Evolutionary conservation across 2,113 vertebrate genomes (phyloP).

Genomic region (Eulacestoma nigropectus): DNA sequence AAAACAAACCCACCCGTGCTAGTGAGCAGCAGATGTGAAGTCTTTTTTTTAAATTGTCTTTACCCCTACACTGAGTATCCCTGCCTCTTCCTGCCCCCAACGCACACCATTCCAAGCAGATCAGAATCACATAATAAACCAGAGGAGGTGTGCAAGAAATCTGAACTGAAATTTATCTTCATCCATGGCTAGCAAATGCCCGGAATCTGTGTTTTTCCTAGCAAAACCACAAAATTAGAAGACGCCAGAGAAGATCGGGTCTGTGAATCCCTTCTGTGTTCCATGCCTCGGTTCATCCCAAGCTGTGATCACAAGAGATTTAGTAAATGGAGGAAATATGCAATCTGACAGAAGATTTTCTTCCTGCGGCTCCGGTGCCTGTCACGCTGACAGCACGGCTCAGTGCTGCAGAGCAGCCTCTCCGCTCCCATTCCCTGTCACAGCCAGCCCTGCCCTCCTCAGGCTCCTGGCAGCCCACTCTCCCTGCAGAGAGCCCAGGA

Average conservation of each 20-base stretch:
- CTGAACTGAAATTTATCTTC: neutral
- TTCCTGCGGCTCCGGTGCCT: neutral
- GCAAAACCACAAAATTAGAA: neutral
- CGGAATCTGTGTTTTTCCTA: neutral
- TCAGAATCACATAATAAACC: neutral
- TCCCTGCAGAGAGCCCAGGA: neutral
- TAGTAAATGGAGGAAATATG: neutral
- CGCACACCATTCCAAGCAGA: neutral
- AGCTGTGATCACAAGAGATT: slow-evolving; percentile 9
- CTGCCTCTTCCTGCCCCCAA: neutral
- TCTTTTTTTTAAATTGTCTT: neutral
- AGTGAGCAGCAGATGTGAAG: neutral
- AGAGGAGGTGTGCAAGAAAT: neutral
- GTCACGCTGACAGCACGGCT: neutral
- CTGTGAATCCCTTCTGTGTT: neutral
- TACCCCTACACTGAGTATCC: accelerated
- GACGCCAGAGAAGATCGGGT: neutral
- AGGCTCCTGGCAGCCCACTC: neutral
- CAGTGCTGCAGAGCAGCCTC: neutral
- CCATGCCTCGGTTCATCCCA: neutral
- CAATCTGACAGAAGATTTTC: neutral
- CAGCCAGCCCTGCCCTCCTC: neutral
- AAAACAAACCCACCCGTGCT: neutral
- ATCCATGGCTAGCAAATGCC: neutral
- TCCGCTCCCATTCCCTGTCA: neutral